These are phyloP conservation scores for Epizoanthus rinbou DNA, from an alignment of 92 coral and sea anemone species.

Conservation along the genomic window DNA sequence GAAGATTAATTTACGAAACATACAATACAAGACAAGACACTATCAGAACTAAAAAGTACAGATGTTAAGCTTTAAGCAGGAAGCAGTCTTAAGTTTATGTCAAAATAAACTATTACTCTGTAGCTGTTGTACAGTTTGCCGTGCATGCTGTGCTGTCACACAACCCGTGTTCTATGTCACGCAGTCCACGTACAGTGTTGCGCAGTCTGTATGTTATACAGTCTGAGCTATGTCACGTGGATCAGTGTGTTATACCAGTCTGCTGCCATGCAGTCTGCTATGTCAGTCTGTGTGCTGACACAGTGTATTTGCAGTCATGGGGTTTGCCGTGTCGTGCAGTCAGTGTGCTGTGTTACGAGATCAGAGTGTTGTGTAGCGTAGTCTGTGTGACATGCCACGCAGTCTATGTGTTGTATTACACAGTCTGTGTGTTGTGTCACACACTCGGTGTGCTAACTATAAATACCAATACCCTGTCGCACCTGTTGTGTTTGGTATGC, in stretches of 20 bases:
- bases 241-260: not conserved
- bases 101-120: slow-evolving; percentile 94
- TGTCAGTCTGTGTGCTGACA: no score
- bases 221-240: not conserved
- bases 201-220: no score
- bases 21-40: slow-evolving; percentile 31
- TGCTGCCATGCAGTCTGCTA: no score
- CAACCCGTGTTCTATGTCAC: not conserved
- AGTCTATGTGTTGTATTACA: no score
- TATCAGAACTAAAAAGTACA: slow-evolving; percentile 53
- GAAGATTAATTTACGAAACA: slow-evolving; percentile 61
- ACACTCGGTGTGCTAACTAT: not conserved
- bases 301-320: slow-evolving; percentile 47
- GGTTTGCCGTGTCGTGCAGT: slow-evolving; percentile 37
- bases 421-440: not conserved
- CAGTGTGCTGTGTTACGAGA: not conserved
- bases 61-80: slow-evolving; percentile 88
- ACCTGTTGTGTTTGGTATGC: not conserved
- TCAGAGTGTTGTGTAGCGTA: not conserved
- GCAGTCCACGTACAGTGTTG: not conserved
- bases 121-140: slow-evolving; percentile 70
- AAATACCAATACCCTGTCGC: not conserved
- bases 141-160: slow-evolving; percentile 17
- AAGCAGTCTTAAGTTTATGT: slow-evolving; percentile 96
- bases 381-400: not conserved